Evolutionary conservation across 2,888 invertebrate species (phyloP).

Genomic region (Gymnocheta viridis): DNA sequence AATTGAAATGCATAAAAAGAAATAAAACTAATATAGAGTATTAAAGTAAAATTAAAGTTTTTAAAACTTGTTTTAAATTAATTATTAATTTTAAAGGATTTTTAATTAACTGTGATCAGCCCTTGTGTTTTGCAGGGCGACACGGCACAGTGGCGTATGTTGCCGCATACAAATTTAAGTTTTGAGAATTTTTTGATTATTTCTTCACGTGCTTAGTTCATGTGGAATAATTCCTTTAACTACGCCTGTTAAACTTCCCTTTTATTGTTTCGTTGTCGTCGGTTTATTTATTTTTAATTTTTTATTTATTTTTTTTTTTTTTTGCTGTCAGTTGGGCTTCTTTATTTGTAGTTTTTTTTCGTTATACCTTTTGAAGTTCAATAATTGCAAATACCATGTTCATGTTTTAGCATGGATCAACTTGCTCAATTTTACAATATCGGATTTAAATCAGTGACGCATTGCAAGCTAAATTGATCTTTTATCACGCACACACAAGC

Average conservation of each 20-base stretch:
- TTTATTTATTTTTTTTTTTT: too few species aligned
- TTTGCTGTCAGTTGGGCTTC: slow-evolving; percentile 43
- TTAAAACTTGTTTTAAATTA: not conserved
- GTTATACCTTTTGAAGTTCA: slow-evolving; percentile 76
- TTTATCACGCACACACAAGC: slow-evolving; percentile 75
- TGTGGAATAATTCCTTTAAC: slow-evolving; percentile 61
- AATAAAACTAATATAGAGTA: too few species aligned
- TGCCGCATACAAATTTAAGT: not conserved
- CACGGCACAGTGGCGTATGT: slow-evolving; percentile 52
- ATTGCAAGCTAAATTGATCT: slow-evolving; percentile 81
- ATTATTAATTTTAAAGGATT: not conserved
- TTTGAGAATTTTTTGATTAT: slow-evolving; percentile 34
- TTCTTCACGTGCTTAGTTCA: slow-evolving; percentile 40
- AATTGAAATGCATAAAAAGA: not conserved
- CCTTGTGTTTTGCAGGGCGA: not conserved
- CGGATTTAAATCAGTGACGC: slow-evolving; percentile 81
- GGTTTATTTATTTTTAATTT: too few species aligned
- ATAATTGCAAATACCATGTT: slow-evolving; percentile 80
- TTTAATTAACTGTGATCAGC: slow-evolving; percentile 15
- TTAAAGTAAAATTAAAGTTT: too few species aligned
- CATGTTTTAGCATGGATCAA: slow-evolving; percentile 79
- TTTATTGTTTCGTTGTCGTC: slow-evolving; percentile 46
- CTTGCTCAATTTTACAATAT: slow-evolving; percentile 73
- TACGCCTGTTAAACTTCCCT: slow-evolving; percentile 60
- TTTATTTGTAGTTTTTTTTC: slow-evolving; percentile 28